Evolutionary conservation across 2,797 vertebrate genomes (phyloP), one percentile per base, ranked within the genome.

Genomic region (Hyperoplus lanceolatus): DNA sequence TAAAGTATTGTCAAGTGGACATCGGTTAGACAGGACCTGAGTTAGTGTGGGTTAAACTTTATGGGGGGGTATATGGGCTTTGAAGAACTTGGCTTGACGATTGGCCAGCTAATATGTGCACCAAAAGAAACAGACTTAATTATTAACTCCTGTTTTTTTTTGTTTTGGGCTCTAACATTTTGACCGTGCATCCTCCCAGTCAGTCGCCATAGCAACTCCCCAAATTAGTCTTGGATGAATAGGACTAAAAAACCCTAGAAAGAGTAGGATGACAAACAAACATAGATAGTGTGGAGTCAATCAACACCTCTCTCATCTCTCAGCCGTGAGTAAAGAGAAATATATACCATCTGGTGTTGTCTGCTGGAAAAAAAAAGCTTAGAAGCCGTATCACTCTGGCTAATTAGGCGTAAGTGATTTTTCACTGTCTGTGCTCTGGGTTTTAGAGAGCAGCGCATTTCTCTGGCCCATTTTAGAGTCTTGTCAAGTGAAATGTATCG

Each of bases 271-370:
- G 60, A 38, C 5, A 18, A 29, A 29, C 29, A 29, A 29, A 29
- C 29, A 29, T 29, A 29, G 29, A 29, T 67, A 55, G 64, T 42
- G 71, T 46, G 36, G 18, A 79, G 73, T 83, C 73, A 90, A 90
- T 89, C 80, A 89, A 82, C 84, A 83, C 87, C 71, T 86, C 71
- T 36, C 50, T 67, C 63, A 45, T 86, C 71, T 36, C 50, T 67
- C 63, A 45, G 36, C 66, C 64, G 84, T 54, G 70, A 79, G 59
- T 48, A 79, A 66, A 50, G 75, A 73, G 51, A 55, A 59, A 58
- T n/a, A 48, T n/a, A 48, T 48, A 83, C 86, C 88, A 90, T 90
- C 86, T 92, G 90, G 74, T 80, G 79, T 60, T 79, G 54, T 77
- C 73, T 63, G 73, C 71, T 79, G 38, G 29, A 29, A 29, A 29